A percentile compares a stretch with the other conserved stretches of the same genome.
Conservation (phyloP, 2,888 invertebrate species). For the Rotaria magnacalcarata region DNA sequence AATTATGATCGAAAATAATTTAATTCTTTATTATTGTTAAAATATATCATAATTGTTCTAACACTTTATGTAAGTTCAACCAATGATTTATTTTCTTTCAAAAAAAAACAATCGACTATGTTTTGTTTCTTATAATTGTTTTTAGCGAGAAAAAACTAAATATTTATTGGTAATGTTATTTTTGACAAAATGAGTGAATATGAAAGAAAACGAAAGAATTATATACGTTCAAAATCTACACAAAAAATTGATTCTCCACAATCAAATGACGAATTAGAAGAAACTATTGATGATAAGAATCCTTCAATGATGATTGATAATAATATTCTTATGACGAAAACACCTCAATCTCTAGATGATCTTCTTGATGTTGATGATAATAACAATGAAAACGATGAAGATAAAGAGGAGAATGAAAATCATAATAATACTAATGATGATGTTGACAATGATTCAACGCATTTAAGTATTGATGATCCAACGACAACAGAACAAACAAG, state of each 20-base stretch:
- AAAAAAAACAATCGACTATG: too few relatives aligned
- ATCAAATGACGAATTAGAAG: neutral
- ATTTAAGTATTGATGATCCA: conserved; percentile 3
- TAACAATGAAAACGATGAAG: neutral
- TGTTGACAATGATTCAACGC: neutral
- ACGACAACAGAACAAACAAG: neutral
- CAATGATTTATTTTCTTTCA: neutral
- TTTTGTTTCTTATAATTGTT: neutral
- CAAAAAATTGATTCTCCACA: neutral
- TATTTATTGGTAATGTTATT: neutral
- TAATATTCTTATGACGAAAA: neutral
- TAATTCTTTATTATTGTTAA: neutral
- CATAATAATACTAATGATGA: neutral
- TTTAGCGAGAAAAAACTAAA: neutral
- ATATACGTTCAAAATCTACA: neutral
- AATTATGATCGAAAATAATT: neutral
- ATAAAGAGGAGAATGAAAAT: conserved; percentile 1
- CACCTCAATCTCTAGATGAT: neutral
- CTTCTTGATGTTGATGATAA: conserved; percentile 22
- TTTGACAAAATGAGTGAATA: neutral
- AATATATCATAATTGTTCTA: neutral
- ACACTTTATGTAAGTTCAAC: neutral
- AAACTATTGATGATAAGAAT: neutral
- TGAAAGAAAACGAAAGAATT: neutral
- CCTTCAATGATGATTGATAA: too few relatives aligned